Base-by-base conservation (phyloP, 1,140 invertebrate genomes). In the Pantala flavescens region DNA sequence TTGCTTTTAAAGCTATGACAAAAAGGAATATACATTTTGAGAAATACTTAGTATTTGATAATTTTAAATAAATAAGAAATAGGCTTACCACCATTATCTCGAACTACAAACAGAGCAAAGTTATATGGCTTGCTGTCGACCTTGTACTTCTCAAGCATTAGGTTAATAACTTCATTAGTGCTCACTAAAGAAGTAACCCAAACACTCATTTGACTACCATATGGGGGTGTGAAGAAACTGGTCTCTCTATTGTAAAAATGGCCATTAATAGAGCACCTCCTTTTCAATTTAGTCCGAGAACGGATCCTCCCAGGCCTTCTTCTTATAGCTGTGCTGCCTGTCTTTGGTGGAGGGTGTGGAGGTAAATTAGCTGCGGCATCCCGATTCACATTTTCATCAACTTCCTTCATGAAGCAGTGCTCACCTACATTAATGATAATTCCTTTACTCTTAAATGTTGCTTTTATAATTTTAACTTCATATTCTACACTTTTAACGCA, bases 221-320 rank as follows among this genome's bases (percentile, higher is more conserved):
- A 87, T 0, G 92, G 91, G 0, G 93, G 93, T 5, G 91, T 94
- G 78, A 95, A 95, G 76, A 93, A 91, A 80, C 91, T 93, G 0
- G 93, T 95, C 84, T 95, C 92, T 73, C 92, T 87, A 81, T 95
- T 92, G 80, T 95, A 95, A 81, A 91, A 93, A 81, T 95, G 93
- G 0, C 93, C 93, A 82, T 95, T 95, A 42, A 95, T 95, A 0
- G 93, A 94, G 77, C 92, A 94, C 74, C 93, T 85, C 75, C 91
- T 84, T 84, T 89, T 88, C 16, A 92, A 81, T 80, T 90, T 90
- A 76, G 88, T 87, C 43, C 89, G 85, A 2, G 91, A 90, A 78
- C 88, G 81, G 79, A 81, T 76, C 75, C 81, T 71, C 7, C 76
- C 75, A 43, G 90, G 88, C 78, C 91, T 82, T 77, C 92, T 83